A percentile compares a stretch with the other conserved stretches of the same genome.
phyloP scores from a whole-genome alignment of 2,113 vertebrate species.

The Pionites leucogaster region DNA sequence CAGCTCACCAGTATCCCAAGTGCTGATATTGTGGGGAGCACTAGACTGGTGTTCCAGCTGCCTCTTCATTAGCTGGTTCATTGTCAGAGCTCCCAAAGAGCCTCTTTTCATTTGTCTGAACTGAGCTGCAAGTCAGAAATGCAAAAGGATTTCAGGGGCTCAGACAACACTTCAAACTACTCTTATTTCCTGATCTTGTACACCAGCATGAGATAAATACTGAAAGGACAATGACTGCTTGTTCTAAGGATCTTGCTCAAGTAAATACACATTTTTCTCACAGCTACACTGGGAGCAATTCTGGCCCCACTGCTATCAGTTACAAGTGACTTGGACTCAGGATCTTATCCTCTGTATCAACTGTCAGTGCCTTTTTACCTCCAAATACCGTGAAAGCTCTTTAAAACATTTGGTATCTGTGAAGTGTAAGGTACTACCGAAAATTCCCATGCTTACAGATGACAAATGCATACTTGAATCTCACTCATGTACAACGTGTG shows the following conservation, averaged over 20 bases:
- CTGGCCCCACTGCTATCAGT: neutral
- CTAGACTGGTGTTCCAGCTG: slow-evolving; percentile 99
- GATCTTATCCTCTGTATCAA: neutral
- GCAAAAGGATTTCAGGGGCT: slow-evolving; percentile 64
- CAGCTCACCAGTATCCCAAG: slow-evolving; percentile 94
- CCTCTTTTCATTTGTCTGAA: slow-evolving; percentile 97
- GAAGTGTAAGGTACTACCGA: neutral
- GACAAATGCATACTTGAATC: neutral
- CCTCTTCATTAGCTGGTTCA: slow-evolving; percentile 98
- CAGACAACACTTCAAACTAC: slow-evolving; percentile 56
- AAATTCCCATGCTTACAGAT: neutral
- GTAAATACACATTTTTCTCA: neutral
- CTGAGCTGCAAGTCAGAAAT: slow-evolving; percentile 88
- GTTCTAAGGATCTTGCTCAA: neutral
- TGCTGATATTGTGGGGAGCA: slow-evolving; percentile 97
- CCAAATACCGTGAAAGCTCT: neutral
- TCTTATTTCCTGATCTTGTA: slow-evolving; percentile 5
- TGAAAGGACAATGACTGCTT: neutral
- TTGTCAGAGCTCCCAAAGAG: slow-evolving; percentile 94
- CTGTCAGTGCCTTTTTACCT: neutral
- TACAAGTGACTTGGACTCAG: neutral
- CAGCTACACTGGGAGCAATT: neutral
- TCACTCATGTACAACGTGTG: fast-evolving
- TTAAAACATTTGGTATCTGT: neutral
- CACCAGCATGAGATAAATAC: neutral